Evolutionary conservation across 2,888 invertebrate species (phyloP).

Genomic region (Dynastes tityus): DNA sequence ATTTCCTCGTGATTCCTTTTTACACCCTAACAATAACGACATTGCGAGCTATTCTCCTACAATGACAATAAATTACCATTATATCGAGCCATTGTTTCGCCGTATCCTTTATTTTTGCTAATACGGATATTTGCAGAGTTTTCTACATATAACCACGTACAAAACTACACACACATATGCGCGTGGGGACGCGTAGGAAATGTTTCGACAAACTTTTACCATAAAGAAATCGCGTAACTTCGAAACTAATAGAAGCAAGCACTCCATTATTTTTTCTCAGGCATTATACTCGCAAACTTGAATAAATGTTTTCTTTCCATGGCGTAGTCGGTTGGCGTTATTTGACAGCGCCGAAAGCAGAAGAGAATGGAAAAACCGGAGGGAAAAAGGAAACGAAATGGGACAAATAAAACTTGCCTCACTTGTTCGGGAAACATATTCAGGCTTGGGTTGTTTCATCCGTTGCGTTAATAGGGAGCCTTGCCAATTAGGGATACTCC

Average conservation of each 20-base stretch:
- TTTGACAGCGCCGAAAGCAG: background rate
- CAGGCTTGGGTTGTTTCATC: slow-evolving; percentile 34
- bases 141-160: too few species aligned
- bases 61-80: slow-evolving; percentile 39
- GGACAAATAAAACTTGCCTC: slow-evolving; percentile 37
- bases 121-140: slow-evolving; percentile 14
- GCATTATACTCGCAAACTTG: slow-evolving; percentile 45
- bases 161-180: background rate
- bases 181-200: slow-evolving; percentile 12
- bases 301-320: slow-evolving; percentile 45
- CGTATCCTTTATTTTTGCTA: background rate
- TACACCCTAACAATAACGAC: slow-evolving; percentile 9
- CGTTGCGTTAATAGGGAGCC: slow-evolving; percentile 3
- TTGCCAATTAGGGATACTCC: slow-evolving; percentile 31
- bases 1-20: slow-evolving; percentile 34
- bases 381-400: slow-evolving; percentile 12
- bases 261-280: slow-evolving; percentile 43
- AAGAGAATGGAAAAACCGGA: background rate
- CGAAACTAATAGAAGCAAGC: slow-evolving; percentile 45
- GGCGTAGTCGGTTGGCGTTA: background rate
- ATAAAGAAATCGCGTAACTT: slow-evolving; percentile 45
- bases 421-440: slow-evolving; percentile 36
- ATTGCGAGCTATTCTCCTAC: slow-evolving; percentile 6
- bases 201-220: slow-evolving; percentile 34
- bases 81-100: slow-evolving; percentile 38